Conservation (phyloP, 2,888 invertebrate genomes). For the Asteroscopus sphinx region DNA sequence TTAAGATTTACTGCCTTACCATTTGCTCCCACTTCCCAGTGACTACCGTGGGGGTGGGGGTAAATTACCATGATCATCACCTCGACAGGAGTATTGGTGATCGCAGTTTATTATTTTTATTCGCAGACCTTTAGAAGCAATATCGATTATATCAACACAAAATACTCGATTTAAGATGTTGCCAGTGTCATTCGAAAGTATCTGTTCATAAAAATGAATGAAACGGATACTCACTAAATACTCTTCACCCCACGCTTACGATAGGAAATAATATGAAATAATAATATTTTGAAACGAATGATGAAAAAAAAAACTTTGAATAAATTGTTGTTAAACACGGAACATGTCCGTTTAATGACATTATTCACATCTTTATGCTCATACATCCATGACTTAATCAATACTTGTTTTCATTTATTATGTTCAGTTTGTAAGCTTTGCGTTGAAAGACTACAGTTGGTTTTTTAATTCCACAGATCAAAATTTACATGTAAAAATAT, state of each 20-base stretch:
- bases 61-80: too few relatives aligned
- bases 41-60: too few relatives aligned
- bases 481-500: too few relatives aligned
- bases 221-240: neutral
- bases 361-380: slow-evolving; percentile 33
- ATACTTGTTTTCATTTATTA: slow-evolving; percentile 16
- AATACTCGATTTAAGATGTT: neutral
- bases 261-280: slow-evolving; percentile 27
- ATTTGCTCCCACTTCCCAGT: too few relatives aligned
- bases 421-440: neutral
- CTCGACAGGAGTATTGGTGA: too few relatives aligned
- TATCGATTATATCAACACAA: neutral
- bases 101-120: too few relatives aligned
- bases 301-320: slow-evolving; percentile 26
- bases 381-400: slow-evolving; percentile 43
- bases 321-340: slow-evolving; percentile 37
- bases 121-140: too few relatives aligned
- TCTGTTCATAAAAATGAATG: slow-evolving; percentile 5
- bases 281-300: slow-evolving; percentile 43
- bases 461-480: too few relatives aligned
- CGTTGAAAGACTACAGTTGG: neutral
- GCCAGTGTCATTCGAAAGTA: neutral
- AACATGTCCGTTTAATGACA: slow-evolving; percentile 18
- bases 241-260: slow-evolving; percentile 39
- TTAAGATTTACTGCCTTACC: too few relatives aligned